Evolutionary conservation across 2,888 invertebrate species (phyloP).

Genomic region (Drosophila koepferae): DNA sequence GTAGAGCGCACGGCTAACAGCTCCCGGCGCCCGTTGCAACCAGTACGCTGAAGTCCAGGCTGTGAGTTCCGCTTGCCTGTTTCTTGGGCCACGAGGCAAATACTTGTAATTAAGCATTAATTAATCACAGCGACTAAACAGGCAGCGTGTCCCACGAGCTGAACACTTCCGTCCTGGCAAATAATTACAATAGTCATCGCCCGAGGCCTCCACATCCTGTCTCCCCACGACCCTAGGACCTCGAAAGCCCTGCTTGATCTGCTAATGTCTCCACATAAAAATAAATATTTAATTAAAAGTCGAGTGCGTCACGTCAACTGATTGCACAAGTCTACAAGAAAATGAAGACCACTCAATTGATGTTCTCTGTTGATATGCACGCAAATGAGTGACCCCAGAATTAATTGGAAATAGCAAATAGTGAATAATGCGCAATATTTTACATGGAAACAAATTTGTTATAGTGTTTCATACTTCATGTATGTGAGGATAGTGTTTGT

Average conservation of each 20-base stretch:
- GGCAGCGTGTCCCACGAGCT: slow-evolving; percentile 29
- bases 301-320: slow-evolving; percentile 23
- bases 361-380: background rate
- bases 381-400: background rate
- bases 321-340: slow-evolving; percentile 2
- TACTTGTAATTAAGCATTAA: slow-evolving; percentile 77
- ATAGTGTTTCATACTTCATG: too few species aligned
- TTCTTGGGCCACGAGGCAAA: slow-evolving; percentile 48
- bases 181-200: slow-evolving; percentile 73
- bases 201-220: slow-evolving; percentile 43
- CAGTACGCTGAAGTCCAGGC: slow-evolving; percentile 23
- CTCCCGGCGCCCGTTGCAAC: background rate
- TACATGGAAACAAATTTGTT: background rate
- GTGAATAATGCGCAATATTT: background rate
- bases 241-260: background rate
- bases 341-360: background rate
- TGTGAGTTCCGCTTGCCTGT: slow-evolving; percentile 27
- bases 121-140: slow-evolving; percentile 75
- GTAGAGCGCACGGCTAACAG: slow-evolving; percentile 20
- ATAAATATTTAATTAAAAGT: slow-evolving; percentile 77
- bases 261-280: slow-evolving; percentile 64
- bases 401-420: background rate
- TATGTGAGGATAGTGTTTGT: background rate
- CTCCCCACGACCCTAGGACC: background rate
- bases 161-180: slow-evolving; percentile 64